phyloP scores from a whole-genome alignment of 2,113 vertebrate genomes.

The Tyto alba region DNA sequence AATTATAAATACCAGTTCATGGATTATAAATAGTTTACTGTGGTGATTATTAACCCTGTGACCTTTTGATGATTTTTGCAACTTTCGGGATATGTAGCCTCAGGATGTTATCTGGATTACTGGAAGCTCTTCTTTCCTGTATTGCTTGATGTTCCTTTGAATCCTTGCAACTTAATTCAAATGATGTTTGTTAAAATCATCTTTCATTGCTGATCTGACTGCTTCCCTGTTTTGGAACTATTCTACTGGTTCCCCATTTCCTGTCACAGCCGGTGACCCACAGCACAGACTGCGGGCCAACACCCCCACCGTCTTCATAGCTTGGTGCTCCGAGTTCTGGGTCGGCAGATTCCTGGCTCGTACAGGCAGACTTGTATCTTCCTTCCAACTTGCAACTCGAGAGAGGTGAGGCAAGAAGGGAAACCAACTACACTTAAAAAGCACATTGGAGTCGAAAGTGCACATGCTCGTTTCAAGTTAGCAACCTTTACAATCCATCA shows the following conservation, averaged over 20 bases:
- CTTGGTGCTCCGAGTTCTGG: neutral
- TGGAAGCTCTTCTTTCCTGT: neutral
- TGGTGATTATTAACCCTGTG: neutral
- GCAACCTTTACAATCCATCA: fast-evolving
- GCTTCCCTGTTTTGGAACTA: neutral
- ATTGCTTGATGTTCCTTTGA: neutral
- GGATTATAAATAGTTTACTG: neutral
- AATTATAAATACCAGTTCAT: neutral
- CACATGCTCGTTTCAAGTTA: neutral
- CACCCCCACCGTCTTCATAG: neutral
- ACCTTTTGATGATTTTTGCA: neutral
- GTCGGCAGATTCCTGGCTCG: neutral
- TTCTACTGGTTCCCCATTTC: neutral
- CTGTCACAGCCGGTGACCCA: neutral
- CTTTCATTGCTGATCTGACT: neutral
- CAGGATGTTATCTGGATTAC: neutral
- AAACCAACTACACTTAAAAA: neutral
- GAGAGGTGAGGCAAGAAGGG: neutral
- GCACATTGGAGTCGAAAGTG: fast-evolving
- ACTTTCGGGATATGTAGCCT: neutral
- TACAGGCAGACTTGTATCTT: neutral
- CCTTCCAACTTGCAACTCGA: neutral
- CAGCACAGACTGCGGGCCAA: neutral
- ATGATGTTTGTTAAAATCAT: neutral
- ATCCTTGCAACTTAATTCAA: neutral